These are phyloP conservation scores for Agrilus cyanescens DNA, from an alignment of 2,888 invertebrate species.

Conservation along the genomic window DNA sequence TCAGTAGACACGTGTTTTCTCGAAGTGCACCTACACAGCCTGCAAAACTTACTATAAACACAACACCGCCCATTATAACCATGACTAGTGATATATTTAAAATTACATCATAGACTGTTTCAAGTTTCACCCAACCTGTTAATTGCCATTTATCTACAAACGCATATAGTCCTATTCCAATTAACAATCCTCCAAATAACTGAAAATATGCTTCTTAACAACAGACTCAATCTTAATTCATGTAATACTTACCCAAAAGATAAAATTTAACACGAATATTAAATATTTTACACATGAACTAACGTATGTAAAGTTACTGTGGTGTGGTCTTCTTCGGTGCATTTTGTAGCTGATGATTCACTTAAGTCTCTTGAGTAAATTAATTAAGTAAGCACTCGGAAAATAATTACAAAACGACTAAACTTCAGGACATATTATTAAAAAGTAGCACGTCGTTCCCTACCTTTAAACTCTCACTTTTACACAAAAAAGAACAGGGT, in stretches of 20 bases:
- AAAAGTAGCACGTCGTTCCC: too few relatives aligned
- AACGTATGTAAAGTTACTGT: conserved; percentile 65
- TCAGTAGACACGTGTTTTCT: conserved; percentile 84
- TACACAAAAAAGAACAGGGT: too few relatives aligned
- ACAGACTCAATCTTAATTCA: conserved; percentile 3
- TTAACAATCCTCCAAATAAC: conserved; percentile 76
- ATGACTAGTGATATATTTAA: conserved; percentile 84
- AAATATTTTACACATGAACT: conserved; percentile 83
- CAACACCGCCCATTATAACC: conserved; percentile 77
- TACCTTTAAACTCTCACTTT: too few relatives aligned
- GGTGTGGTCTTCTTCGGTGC: conserved; percentile 47
- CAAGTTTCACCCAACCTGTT: conserved; percentile 69
- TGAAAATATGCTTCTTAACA: conserved; percentile 38
- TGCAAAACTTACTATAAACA: conserved; percentile 89
- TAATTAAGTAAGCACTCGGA: too few relatives aligned
- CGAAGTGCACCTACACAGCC: conserved; percentile 84
- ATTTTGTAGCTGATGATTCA: conserved; percentile 28
- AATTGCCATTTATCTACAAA: conserved; percentile 89
- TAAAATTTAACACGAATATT: conserved; percentile 78
- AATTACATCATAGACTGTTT: conserved; percentile 80
- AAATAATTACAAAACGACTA: too few relatives aligned
- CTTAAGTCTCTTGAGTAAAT: too few relatives aligned
- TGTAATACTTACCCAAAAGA: conserved; percentile 69
- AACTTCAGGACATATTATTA: too few relatives aligned
- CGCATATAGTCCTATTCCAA: conserved; percentile 82